These are phyloP conservation scores for Rhodinocichla rosea DNA, from an alignment of 2,113 vertebrate species.

Conservation along the genomic window DNA sequence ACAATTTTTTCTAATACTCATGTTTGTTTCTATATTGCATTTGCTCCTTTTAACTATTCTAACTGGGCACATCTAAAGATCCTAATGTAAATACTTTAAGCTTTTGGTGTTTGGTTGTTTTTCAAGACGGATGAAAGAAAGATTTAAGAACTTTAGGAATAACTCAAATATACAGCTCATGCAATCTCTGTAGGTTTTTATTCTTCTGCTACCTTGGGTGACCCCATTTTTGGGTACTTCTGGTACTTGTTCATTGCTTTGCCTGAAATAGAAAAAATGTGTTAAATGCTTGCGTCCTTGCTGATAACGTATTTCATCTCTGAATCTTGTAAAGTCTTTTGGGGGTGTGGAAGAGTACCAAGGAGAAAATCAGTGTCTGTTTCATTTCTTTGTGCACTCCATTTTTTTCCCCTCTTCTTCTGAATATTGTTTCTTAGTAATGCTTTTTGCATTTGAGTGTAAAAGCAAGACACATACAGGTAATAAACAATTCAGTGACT, in stretches of 20 bases:
- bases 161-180: background rate
- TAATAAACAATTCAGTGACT: background rate
- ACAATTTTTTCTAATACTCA: background rate
- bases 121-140: background rate
- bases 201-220: background rate
- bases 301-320: background rate
- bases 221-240: background rate
- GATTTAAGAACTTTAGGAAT: background rate
- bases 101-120: background rate
- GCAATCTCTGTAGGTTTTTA: background rate
- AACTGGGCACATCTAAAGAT: background rate
- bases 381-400: background rate
- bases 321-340: background rate
- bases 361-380: background rate
- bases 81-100: background rate
- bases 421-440: background rate
- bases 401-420: background rate
- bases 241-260: background rate
- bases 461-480: background rate
- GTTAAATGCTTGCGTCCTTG: background rate
- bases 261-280: background rate
- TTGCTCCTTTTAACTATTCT: background rate
- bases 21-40: background rate
- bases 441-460: background rate
- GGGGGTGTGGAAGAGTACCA: background rate